Evolutionary conservation across 2,113 vertebrate genomes (phyloP).

Genomic region (Cynopterus brachyotis): DNA sequence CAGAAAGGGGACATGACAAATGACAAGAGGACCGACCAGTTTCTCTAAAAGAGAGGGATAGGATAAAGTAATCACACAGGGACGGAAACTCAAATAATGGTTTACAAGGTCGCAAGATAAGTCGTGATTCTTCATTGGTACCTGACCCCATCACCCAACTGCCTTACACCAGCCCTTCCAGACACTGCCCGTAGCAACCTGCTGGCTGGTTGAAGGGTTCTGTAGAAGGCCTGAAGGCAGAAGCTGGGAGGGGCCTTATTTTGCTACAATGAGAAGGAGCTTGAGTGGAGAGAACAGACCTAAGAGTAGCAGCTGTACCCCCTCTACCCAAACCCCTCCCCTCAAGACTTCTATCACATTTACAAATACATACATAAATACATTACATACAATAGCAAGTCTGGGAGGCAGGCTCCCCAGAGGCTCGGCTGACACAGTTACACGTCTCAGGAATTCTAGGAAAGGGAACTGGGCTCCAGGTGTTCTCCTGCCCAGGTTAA

Average conservation of each 20-base stretch:
- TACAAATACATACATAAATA: constrained; percentile 92
- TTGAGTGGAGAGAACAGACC: constrained; percentile 66
- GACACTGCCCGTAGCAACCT: neutral
- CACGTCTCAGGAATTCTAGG: constrained; percentile 55
- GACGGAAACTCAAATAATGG: constrained; percentile 52
- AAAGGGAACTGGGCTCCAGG: constrained; percentile 23
- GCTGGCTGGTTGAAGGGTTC: constrained; percentile 1
- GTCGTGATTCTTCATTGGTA: constrained; percentile 60
- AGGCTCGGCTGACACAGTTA: constrained; percentile 79
- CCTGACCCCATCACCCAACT: constrained; percentile 15
- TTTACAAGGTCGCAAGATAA: neutral
- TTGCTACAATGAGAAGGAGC: constrained; percentile 47
- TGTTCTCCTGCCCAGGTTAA: constrained; percentile 52
- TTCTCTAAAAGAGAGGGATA: constrained; percentile 38
- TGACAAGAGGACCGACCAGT: constrained; percentile 34
- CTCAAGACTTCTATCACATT: constrained; percentile 85
- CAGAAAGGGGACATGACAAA: constrained; percentile 17
- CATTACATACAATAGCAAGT: constrained; percentile 88
- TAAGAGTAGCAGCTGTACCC: constrained; percentile 76
- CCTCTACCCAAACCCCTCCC: constrained; percentile 65
- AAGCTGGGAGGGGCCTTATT: constrained; percentile 36
- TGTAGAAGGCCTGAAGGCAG: constrained; percentile 42
- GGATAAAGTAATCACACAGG: neutral
- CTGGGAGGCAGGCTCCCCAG: constrained; percentile 78
- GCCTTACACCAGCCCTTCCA: constrained; percentile 56